Conservation (phyloP, 1,140 invertebrate genomes). For the Mamestra configurata region DNA sequence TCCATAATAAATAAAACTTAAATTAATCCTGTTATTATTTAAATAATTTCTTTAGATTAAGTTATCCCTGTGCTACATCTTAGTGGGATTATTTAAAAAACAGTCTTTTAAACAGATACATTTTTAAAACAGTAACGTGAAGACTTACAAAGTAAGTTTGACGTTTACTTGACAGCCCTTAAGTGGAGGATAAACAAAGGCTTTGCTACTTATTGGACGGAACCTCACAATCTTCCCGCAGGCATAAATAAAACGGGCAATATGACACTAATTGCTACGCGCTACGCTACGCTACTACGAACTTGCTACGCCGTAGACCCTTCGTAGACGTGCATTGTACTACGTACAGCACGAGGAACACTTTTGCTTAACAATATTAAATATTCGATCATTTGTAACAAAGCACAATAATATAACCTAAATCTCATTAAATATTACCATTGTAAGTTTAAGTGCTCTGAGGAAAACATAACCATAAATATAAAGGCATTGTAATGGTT, state of each 20-base stretch:
- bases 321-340: constrained; percentile 61
- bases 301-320: constrained; percentile 47
- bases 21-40: neutral
- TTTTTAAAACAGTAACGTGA: constrained; percentile 11
- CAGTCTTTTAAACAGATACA: neutral
- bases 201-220: constrained; percentile 33
- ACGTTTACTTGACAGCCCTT: constrained; percentile 29
- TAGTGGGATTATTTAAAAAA: neutral
- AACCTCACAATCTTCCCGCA: constrained; percentile 42
- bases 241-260: constrained; percentile 65
- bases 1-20: neutral
- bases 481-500: constrained; percentile 29
- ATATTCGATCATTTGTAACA: constrained; percentile 1
- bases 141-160: constrained; percentile 21
- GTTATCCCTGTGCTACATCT: neutral
- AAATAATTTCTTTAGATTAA: neutral
- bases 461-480: constrained; percentile 13
- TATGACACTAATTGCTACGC: constrained; percentile 73
- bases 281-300: constrained; percentile 63
- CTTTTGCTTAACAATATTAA: constrained; percentile 21
- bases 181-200: constrained; percentile 43
- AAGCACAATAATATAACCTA: neutral
- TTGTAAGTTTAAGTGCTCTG: constrained; percentile 7
- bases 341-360: constrained; percentile 50
- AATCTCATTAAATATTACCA: neutral